A percentile compares a stretch with the other conserved stretches of the same genome.
Evolutionary conservation across 2,888 invertebrate species (phyloP).

Genomic region (Ariolimax columbianus): DNA sequence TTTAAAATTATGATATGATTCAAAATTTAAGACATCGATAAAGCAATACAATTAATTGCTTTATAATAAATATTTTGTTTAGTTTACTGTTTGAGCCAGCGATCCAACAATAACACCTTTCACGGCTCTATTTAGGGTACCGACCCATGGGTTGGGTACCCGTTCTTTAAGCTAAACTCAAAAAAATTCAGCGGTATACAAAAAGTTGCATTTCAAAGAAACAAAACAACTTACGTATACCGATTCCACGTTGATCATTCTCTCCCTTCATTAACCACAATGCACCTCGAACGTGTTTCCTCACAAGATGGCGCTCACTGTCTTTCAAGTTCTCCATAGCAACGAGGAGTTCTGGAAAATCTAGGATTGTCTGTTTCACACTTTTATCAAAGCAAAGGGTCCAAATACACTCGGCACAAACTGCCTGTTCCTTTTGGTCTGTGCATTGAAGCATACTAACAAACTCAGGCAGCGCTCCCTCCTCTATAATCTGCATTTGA

Average conservation of each 20-base stretch:
- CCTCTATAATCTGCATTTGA: slow-evolving; percentile 66
- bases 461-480: slow-evolving; percentile 65
- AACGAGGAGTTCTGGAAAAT: slow-evolving; percentile 62
- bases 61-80: too few relatives aligned
- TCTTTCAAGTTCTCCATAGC: slow-evolving; percentile 62
- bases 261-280: slow-evolving; percentile 71
- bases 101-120: too few relatives aligned
- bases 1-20: too few relatives aligned
- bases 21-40: too few relatives aligned
- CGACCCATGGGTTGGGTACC: too few relatives aligned
- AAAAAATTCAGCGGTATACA: too few relatives aligned
- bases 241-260: slow-evolving; percentile 58
- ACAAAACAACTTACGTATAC: slow-evolving; percentile 10
- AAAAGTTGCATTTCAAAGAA: too few relatives aligned
- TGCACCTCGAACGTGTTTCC: slow-evolving; percentile 65
- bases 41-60: too few relatives aligned
- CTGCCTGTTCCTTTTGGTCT: slow-evolving; percentile 65
- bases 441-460: slow-evolving; percentile 64
- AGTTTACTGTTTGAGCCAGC: too few relatives aligned
- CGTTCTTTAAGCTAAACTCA: too few relatives aligned
- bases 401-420: slow-evolving; percentile 67
- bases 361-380: slow-evolving; percentile 61
- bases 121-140: too few relatives aligned
- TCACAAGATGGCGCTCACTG: slow-evolving; percentile 63
- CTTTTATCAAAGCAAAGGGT: slow-evolving; percentile 71